Base-by-base conservation (phyloP, 2,113 vertebrate species). In the Dasypus novemcinctus region DNA sequence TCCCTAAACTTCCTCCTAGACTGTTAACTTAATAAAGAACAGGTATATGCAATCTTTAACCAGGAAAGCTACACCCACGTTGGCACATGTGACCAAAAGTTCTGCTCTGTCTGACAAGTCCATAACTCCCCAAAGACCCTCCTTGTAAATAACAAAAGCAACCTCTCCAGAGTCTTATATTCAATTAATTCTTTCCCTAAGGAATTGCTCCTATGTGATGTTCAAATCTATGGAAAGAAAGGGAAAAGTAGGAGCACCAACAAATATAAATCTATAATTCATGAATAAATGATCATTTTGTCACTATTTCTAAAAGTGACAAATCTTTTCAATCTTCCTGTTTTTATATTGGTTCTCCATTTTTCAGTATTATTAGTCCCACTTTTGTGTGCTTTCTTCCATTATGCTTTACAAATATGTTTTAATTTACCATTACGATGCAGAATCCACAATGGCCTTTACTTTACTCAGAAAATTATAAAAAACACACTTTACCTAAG, bases 31-130 rank as follows among this genome's bases (percentile, higher is more conserved):
- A 80, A 29, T 2, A 21, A 83, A n/a, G 29, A 82, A 69, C 4
- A 33, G 27, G 20, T 13, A 43, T 7, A 85, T 2, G 9, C 18
- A 41, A 52, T 27, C 1, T 68, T 71, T 59, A 33, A 36, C 20
- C 7, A 75, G 41, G 29, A 76, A 23, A 63, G 1, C 5, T n/a
- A 17, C 1, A 5, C 38, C 15, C n/a, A 0, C 49, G 1, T 12
- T 20, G 68, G 13, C 11, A 38, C 25, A 15, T 4, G 20, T 63
- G 7, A 69, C 11, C 7, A 3, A 86, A 68, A 79, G 9, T 52
- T 4, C 5, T 13, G 52, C 1, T 13, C 23, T 49, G 61, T 27
- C 2, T 31, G 29, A 18, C 4, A 80, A 31, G 1, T 38, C 29
- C 29, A 5, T 15, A 11, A 13, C 18, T 52, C 15, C 1, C 66